Percentiles rank a stretch among this genome's conserved stretches.
These are phyloP conservation scores for Mastigias papua DNA, from an alignment of 30 jellyfish, hydroid and myxozoan species.

Conservation along the genomic window DNA sequence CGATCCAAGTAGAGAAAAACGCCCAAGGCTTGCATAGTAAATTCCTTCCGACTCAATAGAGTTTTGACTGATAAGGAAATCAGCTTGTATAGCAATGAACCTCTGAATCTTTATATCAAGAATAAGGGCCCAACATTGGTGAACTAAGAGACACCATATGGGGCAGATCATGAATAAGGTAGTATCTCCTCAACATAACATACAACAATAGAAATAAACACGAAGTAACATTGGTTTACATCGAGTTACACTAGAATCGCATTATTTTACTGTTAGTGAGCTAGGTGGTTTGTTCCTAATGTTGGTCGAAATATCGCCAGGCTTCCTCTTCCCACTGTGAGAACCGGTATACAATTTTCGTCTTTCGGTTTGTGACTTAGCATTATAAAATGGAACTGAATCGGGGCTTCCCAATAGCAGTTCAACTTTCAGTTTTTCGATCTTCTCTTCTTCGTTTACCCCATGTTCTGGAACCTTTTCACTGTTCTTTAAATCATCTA, in stretches of 20 bases:
- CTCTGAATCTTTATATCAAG: too few relatives aligned
- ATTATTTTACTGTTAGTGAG: constrained; percentile 42
- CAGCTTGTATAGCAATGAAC: too few relatives aligned
- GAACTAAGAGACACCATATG: too few relatives aligned
- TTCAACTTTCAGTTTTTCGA: constrained; percentile 70
- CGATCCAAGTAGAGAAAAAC: too few relatives aligned
- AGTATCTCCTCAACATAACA: too few relatives aligned
- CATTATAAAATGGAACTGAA: constrained; percentile 92
- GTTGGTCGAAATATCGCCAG: constrained; percentile 75
- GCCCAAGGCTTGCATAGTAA: too few relatives aligned
- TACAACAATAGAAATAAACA: too few relatives aligned
- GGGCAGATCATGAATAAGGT: too few relatives aligned
- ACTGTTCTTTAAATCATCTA: constrained; percentile 50
- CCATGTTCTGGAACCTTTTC: constrained; percentile 32
- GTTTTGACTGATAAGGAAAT: too few relatives aligned
- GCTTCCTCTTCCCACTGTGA: constrained; percentile 48
- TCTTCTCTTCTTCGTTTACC: constrained; percentile 84
- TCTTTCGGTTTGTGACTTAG: constrained; percentile 82
- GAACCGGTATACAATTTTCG: constrained; percentile 58
- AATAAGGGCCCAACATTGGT: too few relatives aligned
- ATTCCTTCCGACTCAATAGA: too few relatives aligned
- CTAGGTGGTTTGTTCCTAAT: constrained; percentile 83
- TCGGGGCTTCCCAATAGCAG: constrained; percentile 84
- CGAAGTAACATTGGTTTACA: background rate
- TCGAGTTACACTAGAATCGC: too few relatives aligned